Conservation (phyloP, 2,113 vertebrate genomes). For the Grammomys dolichurus region DNA sequence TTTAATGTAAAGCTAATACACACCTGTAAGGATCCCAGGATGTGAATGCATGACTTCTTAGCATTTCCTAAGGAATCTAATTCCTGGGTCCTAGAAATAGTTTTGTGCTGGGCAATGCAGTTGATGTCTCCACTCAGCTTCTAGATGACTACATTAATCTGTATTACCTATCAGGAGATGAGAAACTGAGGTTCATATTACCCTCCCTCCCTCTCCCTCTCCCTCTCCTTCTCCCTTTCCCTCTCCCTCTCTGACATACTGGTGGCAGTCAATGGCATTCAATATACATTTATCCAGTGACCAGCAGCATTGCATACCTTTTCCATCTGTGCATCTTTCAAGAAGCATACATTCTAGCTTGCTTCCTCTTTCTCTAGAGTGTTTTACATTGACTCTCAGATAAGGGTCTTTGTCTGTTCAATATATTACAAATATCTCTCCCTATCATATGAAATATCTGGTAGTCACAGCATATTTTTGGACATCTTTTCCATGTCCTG, state of each 20-base stretch:
- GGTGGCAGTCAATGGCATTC: neutral
- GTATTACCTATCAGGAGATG: neutral
- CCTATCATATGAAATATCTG: neutral
- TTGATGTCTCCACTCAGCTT: neutral
- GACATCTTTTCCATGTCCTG: neutral
- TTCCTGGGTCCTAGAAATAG: neutral
- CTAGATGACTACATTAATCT: neutral
- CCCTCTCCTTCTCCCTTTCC: neutral
- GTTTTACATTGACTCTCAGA: slow-evolving; percentile 48
- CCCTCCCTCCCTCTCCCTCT: neutral
- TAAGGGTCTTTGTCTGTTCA: neutral
- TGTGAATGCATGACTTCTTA: neutral
- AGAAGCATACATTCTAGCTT: neutral
- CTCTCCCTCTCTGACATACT: slow-evolving; percentile 24
- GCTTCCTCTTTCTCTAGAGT: slow-evolving; percentile 1
- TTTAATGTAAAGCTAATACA: neutral
- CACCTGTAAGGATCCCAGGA: neutral
- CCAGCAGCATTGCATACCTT: neutral
- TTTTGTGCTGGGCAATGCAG: slow-evolving; percentile 12
- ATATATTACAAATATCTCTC: slow-evolving; percentile 10
- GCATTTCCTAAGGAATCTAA: neutral
- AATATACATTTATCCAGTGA: neutral
- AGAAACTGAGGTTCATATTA: slow-evolving; percentile 12
- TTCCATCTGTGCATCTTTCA: neutral
- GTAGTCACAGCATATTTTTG: slow-evolving; percentile 35